Evolutionary conservation across 2,113 vertebrate species (phyloP).

Genomic region (Fukomys damarensis): DNA sequence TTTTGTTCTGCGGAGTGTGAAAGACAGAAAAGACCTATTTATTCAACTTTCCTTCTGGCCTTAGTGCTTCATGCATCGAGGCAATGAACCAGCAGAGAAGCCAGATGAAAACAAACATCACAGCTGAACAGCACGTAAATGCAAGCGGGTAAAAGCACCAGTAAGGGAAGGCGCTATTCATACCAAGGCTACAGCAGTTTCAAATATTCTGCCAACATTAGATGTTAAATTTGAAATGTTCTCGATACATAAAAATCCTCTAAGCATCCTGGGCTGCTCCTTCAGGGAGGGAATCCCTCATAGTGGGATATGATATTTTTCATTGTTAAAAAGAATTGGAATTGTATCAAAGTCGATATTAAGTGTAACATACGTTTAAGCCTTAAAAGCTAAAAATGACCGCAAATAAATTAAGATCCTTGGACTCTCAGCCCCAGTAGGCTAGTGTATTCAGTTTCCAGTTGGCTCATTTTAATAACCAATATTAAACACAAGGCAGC

Average conservation of each 20-base stretch:
- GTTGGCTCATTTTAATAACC: not conserved
- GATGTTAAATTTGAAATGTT: not conserved
- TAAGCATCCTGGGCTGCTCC: not conserved
- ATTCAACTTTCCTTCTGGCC: not conserved
- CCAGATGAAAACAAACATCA: not conserved
- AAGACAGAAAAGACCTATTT: not conserved
- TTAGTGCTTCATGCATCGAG: not conserved
- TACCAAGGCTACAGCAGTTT: not conserved
- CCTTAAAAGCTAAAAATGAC: not conserved
- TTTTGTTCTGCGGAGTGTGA: not conserved
- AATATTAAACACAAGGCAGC: not conserved
- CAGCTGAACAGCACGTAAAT: not conserved
- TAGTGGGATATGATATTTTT: not conserved
- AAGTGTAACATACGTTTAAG: not conserved
- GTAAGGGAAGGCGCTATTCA: not conserved
- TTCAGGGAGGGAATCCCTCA: not conserved
- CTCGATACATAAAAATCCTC: not conserved
- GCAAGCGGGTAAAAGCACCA: not conserved
- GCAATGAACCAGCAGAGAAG: not conserved
- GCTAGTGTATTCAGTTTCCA: not conserved
- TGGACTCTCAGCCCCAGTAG: not conserved
- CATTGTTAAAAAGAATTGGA: not conserved
- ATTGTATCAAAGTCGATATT: not conserved
- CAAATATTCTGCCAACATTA: not conserved
- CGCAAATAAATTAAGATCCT: not conserved